Evolutionary conservation across 2,113 vertebrate genomes (phyloP), one percentile per base, ranked within the genome.

Genomic region (Reinhardtius hippoglossoides): DNA sequence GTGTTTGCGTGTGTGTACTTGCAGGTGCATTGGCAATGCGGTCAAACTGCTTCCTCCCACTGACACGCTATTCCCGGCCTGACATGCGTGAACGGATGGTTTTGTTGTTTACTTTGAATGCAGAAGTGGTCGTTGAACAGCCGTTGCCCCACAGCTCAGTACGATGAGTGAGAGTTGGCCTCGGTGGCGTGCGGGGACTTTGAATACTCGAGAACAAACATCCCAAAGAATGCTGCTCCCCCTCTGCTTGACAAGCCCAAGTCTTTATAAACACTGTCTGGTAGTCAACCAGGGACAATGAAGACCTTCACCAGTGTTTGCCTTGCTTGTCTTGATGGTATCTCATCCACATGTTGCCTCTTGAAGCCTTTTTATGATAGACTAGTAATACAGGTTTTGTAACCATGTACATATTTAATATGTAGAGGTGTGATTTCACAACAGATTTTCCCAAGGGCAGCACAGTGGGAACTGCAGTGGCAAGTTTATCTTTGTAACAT

Each of bases 371-470:
- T 67, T 31, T 37, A 78, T 35, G 16, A 42, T 0, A 58, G 89
- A 88, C 84, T 73, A 54, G 83, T 85, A 72, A 85, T 24, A 67
- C 80, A 10, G 82, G 77, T 87, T 78, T 61, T 55, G 23, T 56
- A 2, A 35, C 13, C 8, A 2, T 27, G 23, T n/a, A 18, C 7
- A 73, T 2, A 60, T 8, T 42, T 12, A 42, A 42, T 3, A 42
- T 42, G 40, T 42, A 64, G n/a, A 24, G 50, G 4, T 20, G 3
- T 23, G 48, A 79, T 72, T 87, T 84, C 56, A 54, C 77, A 76
- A 73, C 7, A 57, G 48, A 40, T 63, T 59, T 21, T 24, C 54
- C 46, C 54, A 78, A 42, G 40, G 27, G 24, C 59, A 26, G 57
- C 26, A 44, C 50, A 58, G 20, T 21, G 12, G 54, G 54, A 70